Evolutionary conservation across 2,797 vertebrate genomes (phyloP).

Genomic region (Myotis planiceps): DNA sequence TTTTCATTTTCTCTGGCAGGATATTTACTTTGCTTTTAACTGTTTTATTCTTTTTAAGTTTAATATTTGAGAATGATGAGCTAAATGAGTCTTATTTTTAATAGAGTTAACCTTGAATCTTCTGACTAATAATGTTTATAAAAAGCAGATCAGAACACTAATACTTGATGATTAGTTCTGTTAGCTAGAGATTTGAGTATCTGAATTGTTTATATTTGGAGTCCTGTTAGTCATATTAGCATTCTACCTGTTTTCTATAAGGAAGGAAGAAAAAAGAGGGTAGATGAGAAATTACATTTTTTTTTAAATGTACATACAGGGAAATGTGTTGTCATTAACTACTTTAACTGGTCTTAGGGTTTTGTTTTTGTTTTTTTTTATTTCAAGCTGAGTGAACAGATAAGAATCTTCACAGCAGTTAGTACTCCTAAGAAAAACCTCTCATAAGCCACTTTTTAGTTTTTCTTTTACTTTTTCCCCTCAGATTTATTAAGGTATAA

Average conservation of each 20-base stretch:
- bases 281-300: not conserved
- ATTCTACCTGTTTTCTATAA: constrained; percentile 19
- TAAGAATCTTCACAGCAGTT: not conserved
- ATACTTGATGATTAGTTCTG: not conserved
- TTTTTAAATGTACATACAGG: not conserved
- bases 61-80: constrained; percentile 22
- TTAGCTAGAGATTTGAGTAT: constrained; percentile 2
- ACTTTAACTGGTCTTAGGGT: not conserved
- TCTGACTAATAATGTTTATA: constrained; percentile 18
- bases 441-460: not conserved
- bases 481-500: not conserved
- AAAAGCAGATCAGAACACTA: not conserved
- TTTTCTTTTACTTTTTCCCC: not conserved
- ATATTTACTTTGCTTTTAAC: constrained; percentile 44
- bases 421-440: not conserved
- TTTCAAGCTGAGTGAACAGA: not conserved
- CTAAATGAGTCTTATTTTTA: constrained; percentile 27
- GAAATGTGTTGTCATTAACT: not conserved
- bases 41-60: not conserved
- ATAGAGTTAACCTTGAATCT: not conserved
- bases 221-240: not conserved
- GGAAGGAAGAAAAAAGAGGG: not conserved
- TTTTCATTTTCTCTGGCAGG: not conserved
- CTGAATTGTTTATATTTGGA: not conserved
- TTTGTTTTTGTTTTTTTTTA: constrained; percentile 7